Base-by-base conservation (phyloP, 1,140 invertebrate species). In the Drosophila bifasciata region DNA sequence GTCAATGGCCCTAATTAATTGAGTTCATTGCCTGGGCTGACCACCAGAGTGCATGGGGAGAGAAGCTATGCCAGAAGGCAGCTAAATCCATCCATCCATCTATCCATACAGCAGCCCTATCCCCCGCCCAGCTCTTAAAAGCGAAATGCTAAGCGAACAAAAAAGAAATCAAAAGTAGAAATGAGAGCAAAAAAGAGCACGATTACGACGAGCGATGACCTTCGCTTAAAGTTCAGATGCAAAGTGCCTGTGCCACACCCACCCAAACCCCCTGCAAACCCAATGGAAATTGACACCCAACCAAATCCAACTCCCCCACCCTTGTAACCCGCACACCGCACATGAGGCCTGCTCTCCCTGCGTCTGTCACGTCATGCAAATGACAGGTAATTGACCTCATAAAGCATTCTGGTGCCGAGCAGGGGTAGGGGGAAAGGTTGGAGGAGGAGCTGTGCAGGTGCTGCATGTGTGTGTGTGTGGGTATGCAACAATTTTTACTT, bases 331-430 rank as follows among this genome's bases (percentile, higher is more conserved):
- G 28, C 28, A 32, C 46, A 6, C 39, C 44, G 45, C 45, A n/a
- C 16, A 21, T 39, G 23, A 36, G 39, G 39, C 36, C 59, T 23
- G 16, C 39, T 9, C 41, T 25, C 44, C 46, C 32, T 52, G 45
- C 21, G 60, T 17, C 61, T 41, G 28, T 46, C 64, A 61, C 83
- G 83, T 86, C 83, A 86, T 86, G 81, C 78, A 86, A 86, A 86
- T 86, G 83, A 86, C 83, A 86, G 81, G 81, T 86, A 86, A 86
- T 86, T 86, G 81, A 86, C 81, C 81, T 88, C 78, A 86, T 88
- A 88, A 86, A 73, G 74, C 67, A 67, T 66, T 59, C 55, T 60
- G 40, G 11, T 36, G 32, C 32, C 11, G 32, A 36, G 25, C 51
- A 49, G 45, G 48, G 3, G 4, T 13, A 11, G 32, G 32, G 19